These are phyloP conservation scores for Mustela erminea DNA, from an alignment of 2,797 vertebrate species.

Conservation along the genomic window DNA sequence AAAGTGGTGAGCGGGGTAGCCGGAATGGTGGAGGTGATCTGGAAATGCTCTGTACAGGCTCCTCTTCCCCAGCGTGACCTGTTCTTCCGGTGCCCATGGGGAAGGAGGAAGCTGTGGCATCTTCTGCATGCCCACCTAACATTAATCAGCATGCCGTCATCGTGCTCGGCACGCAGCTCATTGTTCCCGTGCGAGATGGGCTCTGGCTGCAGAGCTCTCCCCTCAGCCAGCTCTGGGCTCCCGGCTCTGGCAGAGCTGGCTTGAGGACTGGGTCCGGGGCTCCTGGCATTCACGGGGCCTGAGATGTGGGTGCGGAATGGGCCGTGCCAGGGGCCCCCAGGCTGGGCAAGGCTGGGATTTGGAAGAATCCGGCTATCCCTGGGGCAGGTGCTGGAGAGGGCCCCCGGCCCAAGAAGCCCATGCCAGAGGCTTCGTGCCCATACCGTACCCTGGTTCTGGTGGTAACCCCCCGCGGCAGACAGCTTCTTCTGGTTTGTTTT, in stretches of 20 bases:
- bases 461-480: not conserved
- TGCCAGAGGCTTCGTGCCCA: not conserved
- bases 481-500: not conserved
- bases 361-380: not conserved
- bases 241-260: not conserved
- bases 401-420: not conserved
- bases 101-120: constrained; percentile 48
- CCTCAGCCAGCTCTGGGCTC: not conserved
- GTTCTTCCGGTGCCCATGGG: constrained; percentile 29
- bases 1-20: not conserved
- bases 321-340: not conserved
- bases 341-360: not conserved
- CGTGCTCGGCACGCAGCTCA: not conserved
- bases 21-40: not conserved
- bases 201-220: not conserved
- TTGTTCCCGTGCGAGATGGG: not conserved
- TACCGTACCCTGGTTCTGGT: not conserved
- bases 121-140: not conserved
- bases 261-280: not conserved
- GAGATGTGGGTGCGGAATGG: not conserved
- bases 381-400: not conserved
- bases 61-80: not conserved
- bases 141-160: not conserved
- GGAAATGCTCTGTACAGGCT: not conserved
- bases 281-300: not conserved